Evolutionary conservation across 2,888 invertebrate species (phyloP).

Genomic region (Crocallis elinguaria): DNA sequence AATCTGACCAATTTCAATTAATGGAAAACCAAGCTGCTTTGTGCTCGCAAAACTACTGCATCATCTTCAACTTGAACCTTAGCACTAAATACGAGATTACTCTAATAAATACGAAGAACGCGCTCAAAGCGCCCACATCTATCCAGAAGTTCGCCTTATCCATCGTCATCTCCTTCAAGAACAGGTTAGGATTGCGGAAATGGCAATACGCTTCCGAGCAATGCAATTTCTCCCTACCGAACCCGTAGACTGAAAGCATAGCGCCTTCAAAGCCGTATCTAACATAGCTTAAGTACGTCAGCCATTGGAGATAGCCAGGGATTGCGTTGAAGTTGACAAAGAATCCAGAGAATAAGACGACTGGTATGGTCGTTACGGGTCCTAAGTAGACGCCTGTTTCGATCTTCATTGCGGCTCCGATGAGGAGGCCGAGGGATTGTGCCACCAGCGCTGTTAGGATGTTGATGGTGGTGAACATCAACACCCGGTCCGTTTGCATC

Average conservation of each 20-base stretch:
- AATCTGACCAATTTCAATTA: conserved; percentile 33
- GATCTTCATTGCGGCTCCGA: conserved; percentile 96
- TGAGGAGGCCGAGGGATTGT: conserved; percentile 95
- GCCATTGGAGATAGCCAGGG: conserved; percentile 94
- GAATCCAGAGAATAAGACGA: conserved; percentile 97
- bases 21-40: conserved; percentile 45
- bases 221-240: conserved; percentile 91
- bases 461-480: conserved; percentile 89
- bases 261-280: conserved; percentile 96
- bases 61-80: conserved; percentile 89
- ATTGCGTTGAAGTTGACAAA: conserved; percentile 97
- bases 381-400: conserved; percentile 92
- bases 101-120: conserved; percentile 91
- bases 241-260: conserved; percentile 96
- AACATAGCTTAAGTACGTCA: conserved; percentile 95
- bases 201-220: conserved; percentile 94
- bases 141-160: conserved; percentile 91
- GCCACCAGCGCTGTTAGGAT: conserved; percentile 95
- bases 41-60: conserved; percentile 70
- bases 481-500: conserved; percentile 92
- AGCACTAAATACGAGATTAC: conserved; percentile 93
- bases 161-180: conserved; percentile 94
- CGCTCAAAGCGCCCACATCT: conserved; percentile 92
- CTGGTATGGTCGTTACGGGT: conserved; percentile 95
- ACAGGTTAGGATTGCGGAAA: conserved; percentile 91